Evolutionary conservation across 2,797 vertebrate genomes (phyloP), one percentile per base, ranked within the genome.

Genomic region (Halcyon leucocephala): DNA sequence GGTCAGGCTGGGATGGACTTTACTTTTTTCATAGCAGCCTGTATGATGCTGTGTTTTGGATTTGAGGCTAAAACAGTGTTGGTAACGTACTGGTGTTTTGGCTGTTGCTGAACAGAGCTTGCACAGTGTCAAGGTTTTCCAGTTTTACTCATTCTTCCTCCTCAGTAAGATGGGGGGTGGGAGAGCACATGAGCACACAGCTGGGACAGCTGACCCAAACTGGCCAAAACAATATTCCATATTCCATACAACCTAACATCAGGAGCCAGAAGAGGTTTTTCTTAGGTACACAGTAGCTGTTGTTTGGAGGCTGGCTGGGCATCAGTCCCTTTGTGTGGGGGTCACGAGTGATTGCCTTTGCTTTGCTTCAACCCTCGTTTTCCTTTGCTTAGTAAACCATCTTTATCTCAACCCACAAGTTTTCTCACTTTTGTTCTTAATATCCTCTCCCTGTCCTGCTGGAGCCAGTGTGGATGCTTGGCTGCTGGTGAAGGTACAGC

Each of bases 351-450:
- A 58, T 10, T 62, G 39, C 57, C 42, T 87, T 78, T 52, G 71
- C 39, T 85, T 57, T 90, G 24, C 65, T 72, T 58, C 28, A 0
- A 0, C 3, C 10, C 4, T 37, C 7, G 3, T 29, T 9, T 41
- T 71, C n/a, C 18, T 82, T 96, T 12, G 3, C 12, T 62, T 67
- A 4, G 26, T 72, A 57, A 93, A 62, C 15, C 6, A 17, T 21
- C 13, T 46, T 74, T 37, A 66, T 58, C 48, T 70, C 17, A 9
- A 24, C 10, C 2, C 2, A 31, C 0, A 0, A 16, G 2, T 60
- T 87, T 91, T 79, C 41, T 89, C n/a, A 2, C 7, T 76, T 78
- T 35, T 79, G 26, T 19, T 82, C 7, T 67, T 67, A 39, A 39
- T 74, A 25, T 37, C 84, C 49, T 73, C n/a, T 84, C 10, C 61